A percentile compares a stretch with the other conserved stretches of the same genome.
Evolutionary conservation across 2,113 vertebrate genomes (phyloP).

Genomic region (Chionis minor): DNA sequence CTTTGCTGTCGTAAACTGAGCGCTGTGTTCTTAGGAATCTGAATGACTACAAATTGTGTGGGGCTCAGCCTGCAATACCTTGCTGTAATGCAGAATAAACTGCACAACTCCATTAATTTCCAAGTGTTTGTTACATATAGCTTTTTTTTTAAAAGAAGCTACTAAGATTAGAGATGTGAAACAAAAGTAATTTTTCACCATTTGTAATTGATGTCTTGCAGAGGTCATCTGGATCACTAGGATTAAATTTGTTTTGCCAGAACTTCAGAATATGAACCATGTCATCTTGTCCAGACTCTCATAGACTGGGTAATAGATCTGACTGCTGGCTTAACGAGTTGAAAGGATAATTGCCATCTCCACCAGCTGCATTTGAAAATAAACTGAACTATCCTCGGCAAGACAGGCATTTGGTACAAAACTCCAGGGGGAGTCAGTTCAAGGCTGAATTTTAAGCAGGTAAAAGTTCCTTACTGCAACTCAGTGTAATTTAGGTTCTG

Average conservation of each 20-base stretch:
- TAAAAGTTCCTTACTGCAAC: background rate
- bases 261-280: background rate
- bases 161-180: background rate
- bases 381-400: background rate
- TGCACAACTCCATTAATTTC: background rate
- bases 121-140: background rate
- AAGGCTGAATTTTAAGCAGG: background rate
- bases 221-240: background rate
- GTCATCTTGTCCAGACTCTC: background rate
- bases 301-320: background rate
- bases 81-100: background rate
- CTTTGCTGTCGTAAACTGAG: fast-evolving
- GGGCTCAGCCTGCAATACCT: background rate
- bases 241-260: background rate
- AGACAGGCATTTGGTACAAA: background rate
- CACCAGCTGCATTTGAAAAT: background rate
- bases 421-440: background rate
- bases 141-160: background rate
- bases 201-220: background rate
- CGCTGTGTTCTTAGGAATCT: fast-evolving
- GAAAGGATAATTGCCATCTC: background rate
- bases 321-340: background rate
- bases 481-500: background rate
- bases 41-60: background rate
- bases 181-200: background rate